Evolutionary conservation across 1,140 invertebrate species (phyloP), one percentile per base, ranked within the genome.

Genomic region (Solenopsis invicta): DNA sequence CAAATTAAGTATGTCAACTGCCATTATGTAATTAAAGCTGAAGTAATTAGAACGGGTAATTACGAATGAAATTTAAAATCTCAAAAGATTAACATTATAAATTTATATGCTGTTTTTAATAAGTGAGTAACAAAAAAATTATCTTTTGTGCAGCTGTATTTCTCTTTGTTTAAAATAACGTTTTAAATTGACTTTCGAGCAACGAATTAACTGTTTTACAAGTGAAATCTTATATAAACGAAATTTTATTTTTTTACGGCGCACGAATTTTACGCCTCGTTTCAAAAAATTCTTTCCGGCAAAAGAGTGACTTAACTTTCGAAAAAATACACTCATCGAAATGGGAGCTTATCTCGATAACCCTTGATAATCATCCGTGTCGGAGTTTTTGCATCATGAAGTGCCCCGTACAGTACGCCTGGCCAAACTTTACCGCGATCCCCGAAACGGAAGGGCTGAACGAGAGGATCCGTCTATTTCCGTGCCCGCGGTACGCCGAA

Each of bases 401-500:
- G 80, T 50, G n/a, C 37, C 34, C 48, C 67, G 80, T 48, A 59
- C 18, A 48, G 54, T 48, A 34, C 24, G 29, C 45, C 80, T 62
- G 80, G 18, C 48, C 62, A 80, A 29, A 84, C 56, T 84, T 84
- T 75, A 75, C 29, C 41, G 67, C 80, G 80, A 75, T 50, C n/a
- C 81, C n/a, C 21, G 81, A 37, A 80, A 80, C 50, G 74, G 84
- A 66, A 85, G 61, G 48, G 66, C 48, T 24, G 84, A 85, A 85
- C 71, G 82, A 78, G 84, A 64, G 84, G 41, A 66, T 78, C 45
- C 75, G 74, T 85, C 74, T 77, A 77, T 85, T 85, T 85, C 61
- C 84, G 59, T 48, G 61, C 50, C 62, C 48, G 74, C 59, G 45
- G 29, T 64, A 64, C 56, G 29, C 48, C 48, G 34, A 85, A 85